Base-by-base conservation (phyloP, 1,140 invertebrate genomes). In the Alviniconcha marisindica region DNA sequence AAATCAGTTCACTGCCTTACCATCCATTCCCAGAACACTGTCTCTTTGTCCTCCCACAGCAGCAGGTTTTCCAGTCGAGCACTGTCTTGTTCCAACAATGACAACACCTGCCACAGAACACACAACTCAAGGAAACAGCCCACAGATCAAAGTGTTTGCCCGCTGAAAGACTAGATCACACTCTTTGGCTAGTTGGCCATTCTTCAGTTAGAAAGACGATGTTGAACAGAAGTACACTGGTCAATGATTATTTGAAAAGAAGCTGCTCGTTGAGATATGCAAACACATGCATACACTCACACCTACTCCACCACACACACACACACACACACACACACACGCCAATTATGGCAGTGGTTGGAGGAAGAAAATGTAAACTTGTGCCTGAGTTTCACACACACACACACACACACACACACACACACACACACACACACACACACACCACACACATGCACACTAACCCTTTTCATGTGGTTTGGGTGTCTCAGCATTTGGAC, bases 11-110 rank as follows among this genome's bases (percentile, higher is more conserved):
- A 10, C 48, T 12, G 21, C 24, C 69, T 71, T 31, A 83, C 88
- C 88, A 89, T 89, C 88, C 88, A 89, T 60, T 84, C 84, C 87
- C 87, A 89, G 81, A 89, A 89, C 2, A 87, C 48, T 42, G 82
- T 83, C 44, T 87, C 83, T 15, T 88, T 69, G 15, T 86, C 82
- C 63, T 83, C 71, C 88, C 88, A 89, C 44, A 40, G 24, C 51
- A 89, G 44, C 54, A 89, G 54, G 54, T 85, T 84, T 60, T 85
- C 63, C 63, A 89, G 66, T 15, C 88, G 42, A 18, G 71, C 40
- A 73, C 85, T 89, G 74, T 89, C 88, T 56, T 84, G 51, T 51
- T 88, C 88, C 51, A 89, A 76, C 54, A 89, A 74, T n/a, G 77
- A 21, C 42, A 79, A 24, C 38, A 79, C 60, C 60, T 66, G 79